Evolutionary conservation across 2,888 invertebrate genomes (phyloP), one percentile per base, ranked within the genome.

Genomic region (Caenorhabditis imperialis): DNA sequence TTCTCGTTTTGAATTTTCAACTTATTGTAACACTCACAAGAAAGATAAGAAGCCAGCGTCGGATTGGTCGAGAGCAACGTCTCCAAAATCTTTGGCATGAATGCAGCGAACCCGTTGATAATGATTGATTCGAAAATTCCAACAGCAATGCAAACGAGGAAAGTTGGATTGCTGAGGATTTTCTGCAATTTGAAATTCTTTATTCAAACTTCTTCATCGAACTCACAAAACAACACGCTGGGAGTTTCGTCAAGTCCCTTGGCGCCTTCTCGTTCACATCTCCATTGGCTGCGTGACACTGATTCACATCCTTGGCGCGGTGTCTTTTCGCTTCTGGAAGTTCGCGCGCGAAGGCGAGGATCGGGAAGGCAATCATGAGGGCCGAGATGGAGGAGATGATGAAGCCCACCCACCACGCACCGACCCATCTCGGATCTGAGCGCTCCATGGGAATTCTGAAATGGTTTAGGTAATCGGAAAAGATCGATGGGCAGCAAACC

Each of bases 401-500:
- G 78, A 90, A 90, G 6, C 90, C 90, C 10, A 90, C 83, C 90
- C 90, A 90, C 90, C 90, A 90, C 3, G 90, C 90, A 16, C 90
- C 90, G 1, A 90, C 88, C 89, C 90, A 90, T n/a, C 84, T 78
- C 1, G 88, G 85, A 71, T 88, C 88, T 16, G 78, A 76, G 38
- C 76, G 27, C 22, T 71, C 58, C 58, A 78, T 74, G 30, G 80
- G 80, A 20, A 76, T 69, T 47, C 75, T 75, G 54, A 37, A 71
- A 40, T 4, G 14, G 5, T n/a, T 22, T 33, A 3, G 18, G 37
- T 12, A 40, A n/a, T n/a, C n/a, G n/a, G n/a, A n/a, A n/a, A n/a
- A n/a, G n/a, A n/a, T n/a, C n/a, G n/a, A n/a, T n/a, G n/a, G 8
- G 22, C 38, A 6, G 12, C 55, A 27, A 38, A 93, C 93, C 91